These are phyloP conservation scores for Penaeus vannamei DNA, from an alignment of 1,140 invertebrate genomes.

Conservation along the genomic window DNA sequence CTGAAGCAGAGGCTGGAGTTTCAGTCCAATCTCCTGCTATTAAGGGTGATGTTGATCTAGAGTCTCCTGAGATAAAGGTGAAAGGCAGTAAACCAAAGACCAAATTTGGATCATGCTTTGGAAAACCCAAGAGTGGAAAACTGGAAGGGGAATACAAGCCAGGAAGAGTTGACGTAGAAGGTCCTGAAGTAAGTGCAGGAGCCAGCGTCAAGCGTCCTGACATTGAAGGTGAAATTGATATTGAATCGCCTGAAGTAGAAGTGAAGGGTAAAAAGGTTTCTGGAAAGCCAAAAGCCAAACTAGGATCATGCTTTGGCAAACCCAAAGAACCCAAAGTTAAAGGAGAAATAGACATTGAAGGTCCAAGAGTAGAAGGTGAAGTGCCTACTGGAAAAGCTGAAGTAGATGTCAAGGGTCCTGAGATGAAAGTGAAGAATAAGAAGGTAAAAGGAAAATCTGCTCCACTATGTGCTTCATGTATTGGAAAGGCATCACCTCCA, in stretches of 20 bases:
- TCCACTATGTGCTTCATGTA: conserved; percentile 37
- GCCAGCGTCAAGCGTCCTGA: not conserved
- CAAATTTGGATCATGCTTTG: conserved; percentile 59
- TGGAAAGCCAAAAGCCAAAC: conserved; percentile 1
- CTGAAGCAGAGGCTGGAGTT: conserved; percentile 28
- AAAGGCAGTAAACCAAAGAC: conserved; percentile 55
- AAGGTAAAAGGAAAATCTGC: conserved; percentile 24
- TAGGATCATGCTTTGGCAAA: conserved; percentile 46
- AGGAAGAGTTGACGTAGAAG: conserved; percentile 31
- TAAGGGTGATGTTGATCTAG: conserved; percentile 45
- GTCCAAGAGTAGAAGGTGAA: conserved; percentile 6
- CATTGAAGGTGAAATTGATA: not conserved
- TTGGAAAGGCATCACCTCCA: conserved; percentile 40
- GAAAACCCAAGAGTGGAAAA: conserved; percentile 45
- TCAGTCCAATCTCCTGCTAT: conserved; percentile 1
- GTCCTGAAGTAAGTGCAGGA: not conserved
- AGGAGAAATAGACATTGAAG: conserved; percentile 22
- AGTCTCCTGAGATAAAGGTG: conserved; percentile 46
- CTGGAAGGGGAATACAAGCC: conserved; percentile 54
- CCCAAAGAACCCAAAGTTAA: conserved; percentile 16
- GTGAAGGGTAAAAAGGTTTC: not conserved
- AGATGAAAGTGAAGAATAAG: not conserved
- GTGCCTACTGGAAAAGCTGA: not conserved
- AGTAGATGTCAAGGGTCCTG: conserved; percentile 21
- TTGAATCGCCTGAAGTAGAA: not conserved